phyloP scores from a whole-genome alignment of 2,888 invertebrate species.

The Iphiclides podalirius region DNA sequence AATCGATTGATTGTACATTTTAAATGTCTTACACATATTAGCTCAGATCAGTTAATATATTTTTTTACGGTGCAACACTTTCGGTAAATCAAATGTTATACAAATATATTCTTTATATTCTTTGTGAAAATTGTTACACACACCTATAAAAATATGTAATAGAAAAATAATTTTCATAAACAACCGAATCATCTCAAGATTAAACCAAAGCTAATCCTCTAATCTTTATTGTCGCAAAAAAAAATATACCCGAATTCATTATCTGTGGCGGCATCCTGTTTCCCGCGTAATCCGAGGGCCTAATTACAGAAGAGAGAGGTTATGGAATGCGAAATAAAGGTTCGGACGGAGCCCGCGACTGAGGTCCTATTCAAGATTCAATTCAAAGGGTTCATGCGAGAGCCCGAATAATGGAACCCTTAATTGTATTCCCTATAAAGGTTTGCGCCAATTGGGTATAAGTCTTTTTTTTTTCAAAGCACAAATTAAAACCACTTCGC shows the following conservation, averaged over 20 bases:
- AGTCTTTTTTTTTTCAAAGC: constrained; percentile 1
- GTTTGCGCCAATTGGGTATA: constrained; percentile 44
- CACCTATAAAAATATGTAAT: no score
- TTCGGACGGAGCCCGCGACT: constrained; percentile 50
- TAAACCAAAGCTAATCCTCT: no score
- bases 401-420: constrained; percentile 43
- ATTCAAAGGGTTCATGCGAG: constrained; percentile 62
- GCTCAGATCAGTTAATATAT: no score
- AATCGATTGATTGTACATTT: no score
- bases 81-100: no score
- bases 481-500: not conserved
- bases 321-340: constrained; percentile 53
- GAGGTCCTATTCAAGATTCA: constrained; percentile 63
- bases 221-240: no score
- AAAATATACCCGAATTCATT: constrained; percentile 18
- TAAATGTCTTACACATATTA: no score
- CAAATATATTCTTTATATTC: no score
- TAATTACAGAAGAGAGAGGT: constrained; percentile 63
- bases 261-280: constrained; percentile 55
- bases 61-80: no score
- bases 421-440: constrained; percentile 54
- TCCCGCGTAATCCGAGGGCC: constrained; percentile 51
- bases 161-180: no score
- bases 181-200: no score
- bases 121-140: no score